Conservation (phyloP, 1,140 invertebrate species). For the Pollicipes pollicipes region DNA sequence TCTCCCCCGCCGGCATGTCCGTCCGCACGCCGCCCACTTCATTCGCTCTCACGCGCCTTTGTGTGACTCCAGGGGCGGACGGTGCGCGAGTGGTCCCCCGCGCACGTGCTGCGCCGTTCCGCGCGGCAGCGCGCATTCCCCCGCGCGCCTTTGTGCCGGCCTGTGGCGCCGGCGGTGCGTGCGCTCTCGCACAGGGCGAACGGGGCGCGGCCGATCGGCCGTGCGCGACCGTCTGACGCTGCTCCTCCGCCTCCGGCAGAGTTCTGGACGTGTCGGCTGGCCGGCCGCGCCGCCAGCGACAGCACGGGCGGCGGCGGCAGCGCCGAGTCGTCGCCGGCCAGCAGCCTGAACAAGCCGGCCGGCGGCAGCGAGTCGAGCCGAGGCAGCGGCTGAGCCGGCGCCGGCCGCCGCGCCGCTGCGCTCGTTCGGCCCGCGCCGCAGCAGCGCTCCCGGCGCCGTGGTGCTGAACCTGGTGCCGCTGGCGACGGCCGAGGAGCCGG, state of each 20-base stretch:
- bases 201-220: neutral
- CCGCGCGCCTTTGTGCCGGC: too few species aligned
- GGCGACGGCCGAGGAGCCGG: neutral
- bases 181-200: too few species aligned
- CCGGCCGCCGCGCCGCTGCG: too few species aligned
- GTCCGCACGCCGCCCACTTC: too few species aligned
- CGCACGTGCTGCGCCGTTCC: too few species aligned
- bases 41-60: too few species aligned
- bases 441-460: too few species aligned
- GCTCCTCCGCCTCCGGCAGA: constrained; percentile 31
- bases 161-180: neutral
- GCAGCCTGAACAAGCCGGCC: neutral
- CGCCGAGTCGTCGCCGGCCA: neutral
- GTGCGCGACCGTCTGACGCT: neutral
- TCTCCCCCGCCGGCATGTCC: too few species aligned
- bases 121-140: too few species aligned
- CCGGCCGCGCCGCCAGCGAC: constrained; percentile 20
- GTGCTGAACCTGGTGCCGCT: neutral
- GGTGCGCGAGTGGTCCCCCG: too few species aligned
- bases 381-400: neutral
- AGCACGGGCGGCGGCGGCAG: neutral
- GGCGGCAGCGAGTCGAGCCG: neutral
- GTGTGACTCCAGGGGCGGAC: too few species aligned
- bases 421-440: too few species aligned
- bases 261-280: constrained; percentile 75